A percentile compares a stretch with the other conserved stretches of the same genome.
Conservation (phyloP, 2,113 vertebrate genomes). For the Mellivora capensis region DNA sequence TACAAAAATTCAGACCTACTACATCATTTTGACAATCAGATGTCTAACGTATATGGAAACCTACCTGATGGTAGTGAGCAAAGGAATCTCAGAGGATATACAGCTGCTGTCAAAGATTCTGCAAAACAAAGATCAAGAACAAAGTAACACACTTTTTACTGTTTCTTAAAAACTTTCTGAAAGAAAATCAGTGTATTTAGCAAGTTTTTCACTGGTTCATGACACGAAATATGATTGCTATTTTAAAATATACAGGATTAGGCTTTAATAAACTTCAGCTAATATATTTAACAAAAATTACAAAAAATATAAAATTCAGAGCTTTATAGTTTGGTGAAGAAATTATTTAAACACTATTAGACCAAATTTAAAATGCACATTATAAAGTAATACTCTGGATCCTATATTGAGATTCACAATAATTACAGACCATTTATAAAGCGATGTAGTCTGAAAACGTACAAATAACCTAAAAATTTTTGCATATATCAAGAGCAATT, state of each 20-base stretch:
- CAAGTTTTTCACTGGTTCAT: background rate
- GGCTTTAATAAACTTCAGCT: background rate
- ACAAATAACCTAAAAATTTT: background rate
- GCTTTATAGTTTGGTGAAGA: background rate
- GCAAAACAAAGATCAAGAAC: conserved; percentile 33
- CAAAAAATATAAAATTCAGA: conserved; percentile 36
- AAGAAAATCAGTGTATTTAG: conserved; percentile 5
- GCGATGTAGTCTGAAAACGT: background rate
- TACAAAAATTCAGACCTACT: background rate
- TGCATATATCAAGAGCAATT: background rate
- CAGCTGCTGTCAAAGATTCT: conserved; percentile 89
- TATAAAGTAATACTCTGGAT: background rate
- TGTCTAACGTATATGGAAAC: background rate
- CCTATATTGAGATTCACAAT: background rate
- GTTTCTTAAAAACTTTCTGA: background rate
- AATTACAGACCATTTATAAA: background rate
- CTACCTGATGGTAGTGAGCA: conserved; percentile 84
- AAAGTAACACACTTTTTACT: background rate
- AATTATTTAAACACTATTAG: conserved; percentile 37
- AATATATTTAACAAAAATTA: conserved; percentile 23
- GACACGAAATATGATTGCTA: background rate
- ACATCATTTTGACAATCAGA: background rate
- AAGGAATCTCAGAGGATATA: conserved; percentile 52
- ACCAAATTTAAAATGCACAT: conserved; percentile 5
- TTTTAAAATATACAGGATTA: conserved; percentile 11